Evolutionary conservation across 2,797 vertebrate genomes (phyloP), one percentile per base, ranked within the genome.

Genomic region (Sebastes iracundus): DNA sequence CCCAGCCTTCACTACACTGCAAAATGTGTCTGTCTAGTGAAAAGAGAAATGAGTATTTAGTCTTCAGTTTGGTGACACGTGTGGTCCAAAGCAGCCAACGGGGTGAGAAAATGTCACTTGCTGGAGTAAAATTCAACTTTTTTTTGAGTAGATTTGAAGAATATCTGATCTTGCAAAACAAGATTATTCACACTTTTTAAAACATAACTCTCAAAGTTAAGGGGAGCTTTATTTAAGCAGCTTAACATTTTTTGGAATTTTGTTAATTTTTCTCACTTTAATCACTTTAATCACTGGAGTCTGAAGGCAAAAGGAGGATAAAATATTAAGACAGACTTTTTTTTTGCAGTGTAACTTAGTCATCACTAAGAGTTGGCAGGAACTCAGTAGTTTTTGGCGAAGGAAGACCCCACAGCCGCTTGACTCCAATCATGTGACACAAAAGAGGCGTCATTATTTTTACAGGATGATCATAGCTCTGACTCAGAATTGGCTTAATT

Each of bases 281-380:
- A 35, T 35, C 33, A 64, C 30, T 65, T 86, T 6, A 68, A 42
- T 59, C 18, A 38, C 59, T 52, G n/a, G 7, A 58, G 53, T 72
- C 27, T 76, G 25, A 72, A 11, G 13, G 38, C 77, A 35, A 60
- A 65, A 55, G 7, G 8, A 59, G 22, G 68, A 66, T 81, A 58
- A 81, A 72, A 71, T 75, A 35, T 60, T 3, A 8, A 62, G n/a
- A 28, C 49, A 42, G 42, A 62, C 56, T 20, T 74, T 60, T 72
- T 28, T 90, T 87, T 90, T 78, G 64, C 87, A 89, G 87, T 79
- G 82, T 84, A 68, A 73, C 32, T 87, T 86, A 90, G 80, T 93
- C 93, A 91, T 90, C 80, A 87, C 75, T 93, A 23, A 89, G 67
- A 83, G 65, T 87, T 90, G 89, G 89, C 87, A 69, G 77, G 55